A percentile compares a stretch with the other conserved stretches of the same genome.
phyloP scores from a whole-genome alignment of 2,113 vertebrate species.

The Copsychus sechellarum region DNA sequence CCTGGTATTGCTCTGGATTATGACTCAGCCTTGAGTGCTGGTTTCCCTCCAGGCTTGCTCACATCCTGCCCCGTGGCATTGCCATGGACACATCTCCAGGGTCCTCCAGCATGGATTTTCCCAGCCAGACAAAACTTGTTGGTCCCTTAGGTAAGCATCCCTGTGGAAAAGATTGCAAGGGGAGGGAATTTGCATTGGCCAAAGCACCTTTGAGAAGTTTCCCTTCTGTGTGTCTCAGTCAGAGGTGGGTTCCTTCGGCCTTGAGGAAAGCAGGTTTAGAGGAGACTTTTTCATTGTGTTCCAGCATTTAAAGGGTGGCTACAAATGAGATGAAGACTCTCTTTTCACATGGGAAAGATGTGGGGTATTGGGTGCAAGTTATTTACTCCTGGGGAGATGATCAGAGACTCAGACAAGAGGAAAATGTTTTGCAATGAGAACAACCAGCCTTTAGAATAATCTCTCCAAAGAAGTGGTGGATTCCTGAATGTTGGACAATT shows the following conservation, averaged over 20 bases:
- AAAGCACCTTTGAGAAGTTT: background rate
- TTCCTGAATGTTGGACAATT: background rate
- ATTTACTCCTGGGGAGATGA: background rate
- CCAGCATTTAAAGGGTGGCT: background rate
- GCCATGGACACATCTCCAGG: background rate
- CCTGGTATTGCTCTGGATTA: background rate
- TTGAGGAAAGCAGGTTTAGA: background rate
- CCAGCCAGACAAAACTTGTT: background rate
- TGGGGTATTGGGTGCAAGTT: background rate
- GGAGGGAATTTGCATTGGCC: background rate
- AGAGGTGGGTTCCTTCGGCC: background rate
- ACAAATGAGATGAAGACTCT: background rate
- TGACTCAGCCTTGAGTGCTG: background rate
- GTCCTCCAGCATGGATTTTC: background rate
- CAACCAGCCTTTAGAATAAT: background rate
- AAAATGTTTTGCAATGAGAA: background rate
- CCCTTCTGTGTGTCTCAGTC: background rate
- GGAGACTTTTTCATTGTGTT: accelerated
- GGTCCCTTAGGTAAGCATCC: background rate
- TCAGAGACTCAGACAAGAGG: background rate
- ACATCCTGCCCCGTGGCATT: accelerated
- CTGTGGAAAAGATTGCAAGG: background rate
- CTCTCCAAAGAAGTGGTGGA: background rate
- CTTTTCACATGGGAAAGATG: background rate
- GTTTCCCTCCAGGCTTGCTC: background rate